Base-by-base conservation (phyloP, 2,113 vertebrate species). In the Pycnonotus jocosus region DNA sequence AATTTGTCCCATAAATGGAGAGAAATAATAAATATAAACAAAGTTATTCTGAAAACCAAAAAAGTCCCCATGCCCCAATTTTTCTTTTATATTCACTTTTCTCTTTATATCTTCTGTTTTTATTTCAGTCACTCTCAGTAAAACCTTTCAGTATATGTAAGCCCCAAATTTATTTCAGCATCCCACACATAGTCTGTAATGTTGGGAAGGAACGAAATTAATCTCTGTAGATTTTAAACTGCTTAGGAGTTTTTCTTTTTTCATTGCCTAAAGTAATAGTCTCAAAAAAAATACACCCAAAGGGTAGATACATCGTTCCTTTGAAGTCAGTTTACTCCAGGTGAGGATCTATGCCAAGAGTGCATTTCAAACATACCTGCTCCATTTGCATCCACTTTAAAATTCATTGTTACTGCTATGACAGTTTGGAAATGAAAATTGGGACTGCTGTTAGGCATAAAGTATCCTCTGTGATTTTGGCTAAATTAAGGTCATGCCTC, bases 361-460 rank as follows among this genome's bases (percentile, higher is more conserved):
- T 38, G 8, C 8, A 5, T 96, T 92, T 92, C 65, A 85, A 87
- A 89, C 62, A 74, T 89, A 84, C 81, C 77, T 87, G 65, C 10
- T 91, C 53, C 64, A 86, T 97, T 95, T 97, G 74, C 92, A 94
- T 94, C 66, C 50, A 35, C 64, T 95, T 91, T 11, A 82, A 92
- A 92, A 68, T 91, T 89, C 6, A 66, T 87, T 64, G 78, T 11
- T 71, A 27, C 15, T 71, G 47, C 51, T 78, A 3, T 74, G 69
- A 48, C 40, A 72, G 18, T 81, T 71, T 71, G 66, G 82, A 60
- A 71, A 50, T 79, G 73, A 78, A 44, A 71, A 30, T 8, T 68
- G 30, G n/a, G 25, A 33, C 57, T 83, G 51, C 62, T 92, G 11
- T 73, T 60, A 44, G 60, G 33, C 60, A 35, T 54, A 23, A 15